Evolutionary conservation across 2,113 vertebrate species (phyloP).

Genomic region (Python bivittatus): DNA sequence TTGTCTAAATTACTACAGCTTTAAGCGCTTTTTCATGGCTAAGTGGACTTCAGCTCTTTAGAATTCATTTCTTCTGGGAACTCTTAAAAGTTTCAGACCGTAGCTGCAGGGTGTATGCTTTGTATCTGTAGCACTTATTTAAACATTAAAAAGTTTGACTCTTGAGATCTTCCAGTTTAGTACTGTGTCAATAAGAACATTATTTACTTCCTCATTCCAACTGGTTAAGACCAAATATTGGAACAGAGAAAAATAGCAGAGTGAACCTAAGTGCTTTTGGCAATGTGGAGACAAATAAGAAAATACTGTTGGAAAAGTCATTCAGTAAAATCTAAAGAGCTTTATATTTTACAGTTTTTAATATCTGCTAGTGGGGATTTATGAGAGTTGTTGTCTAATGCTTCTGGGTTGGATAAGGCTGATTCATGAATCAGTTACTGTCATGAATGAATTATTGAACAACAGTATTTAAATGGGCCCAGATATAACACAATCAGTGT

Average conservation of each 20-base stretch:
- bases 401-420: neutral
- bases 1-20: neutral
- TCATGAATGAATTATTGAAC: constrained; percentile 21
- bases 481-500: neutral
- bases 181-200: constrained; percentile 43
- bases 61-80: constrained; percentile 53
- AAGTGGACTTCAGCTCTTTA: constrained; percentile 37
- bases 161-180: constrained; percentile 32
- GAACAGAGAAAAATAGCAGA: constrained; percentile 38
- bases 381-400: neutral
- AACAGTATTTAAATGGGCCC: constrained; percentile 29
- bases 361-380: neutral
- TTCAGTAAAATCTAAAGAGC: constrained; percentile 33
- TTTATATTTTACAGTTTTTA: constrained; percentile 55
- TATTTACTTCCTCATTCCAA: constrained; percentile 37
- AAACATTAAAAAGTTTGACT: constrained; percentile 57
- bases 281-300: constrained; percentile 45
- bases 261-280: constrained; percentile 46
- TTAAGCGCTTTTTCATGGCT: constrained; percentile 27
- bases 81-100: constrained; percentile 50
- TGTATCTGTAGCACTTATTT: constrained; percentile 43
- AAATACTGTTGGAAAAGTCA: constrained; percentile 59
- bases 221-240: constrained; percentile 27
- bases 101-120: constrained; percentile 44
- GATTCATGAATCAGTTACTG: neutral